Evolutionary conservation across 1,140 invertebrate genomes (phyloP), one percentile per base, ranked within the genome.

Genomic region (Arion vulgaris): DNA sequence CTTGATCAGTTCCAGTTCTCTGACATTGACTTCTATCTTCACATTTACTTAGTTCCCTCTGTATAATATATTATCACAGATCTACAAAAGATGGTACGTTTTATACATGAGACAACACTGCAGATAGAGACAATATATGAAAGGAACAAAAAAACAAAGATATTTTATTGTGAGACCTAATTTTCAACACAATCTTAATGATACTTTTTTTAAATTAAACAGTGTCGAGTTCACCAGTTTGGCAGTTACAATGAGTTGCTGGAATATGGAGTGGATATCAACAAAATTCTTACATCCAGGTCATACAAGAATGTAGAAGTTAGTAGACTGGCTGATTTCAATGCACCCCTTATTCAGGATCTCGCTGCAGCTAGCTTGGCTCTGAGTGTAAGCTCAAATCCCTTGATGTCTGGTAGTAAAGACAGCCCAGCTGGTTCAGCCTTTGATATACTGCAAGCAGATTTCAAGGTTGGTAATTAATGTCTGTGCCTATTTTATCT

Each of bases 401-500:
- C 83, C 15, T 73, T 80, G 4, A 83, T 72, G 11, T 41, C 75
- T 23, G 73, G 77, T 23, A 39, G 82, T 15, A 86, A 86, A 72
- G 83, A 84, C 77, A 86, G 81, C 66, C 72, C 81, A 32, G 75
- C 83, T 32, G 85, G 85, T 7, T 86, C 85, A 57, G 78, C 78
- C 15, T 84, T 84, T 51, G 85, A 86, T 36, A 84, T 86, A 71
- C 81, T 86, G 13, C 85, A 84, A 26, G 78, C 80, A 75, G 85
- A 86, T 36, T 57, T 84, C 36, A 86, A 86, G 85, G 85, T 86
- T 13, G 57, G 38, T 36, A 7, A 57, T 39, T 28, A 73, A 23
- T 28, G 28, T 66, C 32, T 45, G 41, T 45, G 41, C 5, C 41
- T 7, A 45, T 45, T 45, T 45, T 45, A n/a, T n/a, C n/a, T n/a